Evolutionary conservation across 2,113 vertebrate genomes (phyloP).

Genomic region (Hassar affinis): DNA sequence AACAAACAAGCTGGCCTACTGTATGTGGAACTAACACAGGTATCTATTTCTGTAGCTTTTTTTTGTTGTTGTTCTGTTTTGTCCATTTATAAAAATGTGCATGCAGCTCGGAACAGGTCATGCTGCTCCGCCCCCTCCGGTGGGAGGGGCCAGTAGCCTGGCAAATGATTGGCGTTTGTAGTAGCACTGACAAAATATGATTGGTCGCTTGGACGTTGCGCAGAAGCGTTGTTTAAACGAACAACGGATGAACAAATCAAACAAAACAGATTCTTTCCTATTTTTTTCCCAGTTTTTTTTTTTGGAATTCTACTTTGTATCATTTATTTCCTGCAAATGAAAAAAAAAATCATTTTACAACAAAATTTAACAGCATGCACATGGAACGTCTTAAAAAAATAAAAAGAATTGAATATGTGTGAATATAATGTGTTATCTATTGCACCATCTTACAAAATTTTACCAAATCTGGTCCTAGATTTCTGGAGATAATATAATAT

Average conservation of each 20-base stretch:
- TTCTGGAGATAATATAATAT: neutral
- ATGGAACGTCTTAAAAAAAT: neutral
- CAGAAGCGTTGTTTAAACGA: neutral
- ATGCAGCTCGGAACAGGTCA: constrained; percentile 96
- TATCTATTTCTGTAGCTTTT: constrained; percentile 83
- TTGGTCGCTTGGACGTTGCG: constrained; percentile 72
- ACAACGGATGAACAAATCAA: constrained; percentile 60
- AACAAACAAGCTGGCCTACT: constrained; percentile 96
- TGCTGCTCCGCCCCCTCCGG: constrained; percentile 78
- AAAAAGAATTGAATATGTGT: neutral
- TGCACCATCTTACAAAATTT: constrained; percentile 2
- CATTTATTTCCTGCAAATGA: constrained; percentile 42
- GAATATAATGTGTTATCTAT: neutral
- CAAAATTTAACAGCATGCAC: constrained; percentile 63
- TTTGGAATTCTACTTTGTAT: constrained; percentile 85
- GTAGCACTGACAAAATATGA: constrained; percentile 59
- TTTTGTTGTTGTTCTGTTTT: constrained; percentile 63
- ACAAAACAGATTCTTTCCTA: neutral
- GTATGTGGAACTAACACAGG: constrained; percentile 92
- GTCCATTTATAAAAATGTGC: constrained; percentile 83
- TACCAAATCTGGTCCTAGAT: neutral
- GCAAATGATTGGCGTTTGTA: constrained; percentile 73
- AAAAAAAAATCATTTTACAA: neutral
- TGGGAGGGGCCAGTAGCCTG: constrained; percentile 79
- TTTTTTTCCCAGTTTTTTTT: constrained; percentile 78